Base-by-base conservation (phyloP, 2,888 invertebrate species). In the Brachycybe producta region DNA sequence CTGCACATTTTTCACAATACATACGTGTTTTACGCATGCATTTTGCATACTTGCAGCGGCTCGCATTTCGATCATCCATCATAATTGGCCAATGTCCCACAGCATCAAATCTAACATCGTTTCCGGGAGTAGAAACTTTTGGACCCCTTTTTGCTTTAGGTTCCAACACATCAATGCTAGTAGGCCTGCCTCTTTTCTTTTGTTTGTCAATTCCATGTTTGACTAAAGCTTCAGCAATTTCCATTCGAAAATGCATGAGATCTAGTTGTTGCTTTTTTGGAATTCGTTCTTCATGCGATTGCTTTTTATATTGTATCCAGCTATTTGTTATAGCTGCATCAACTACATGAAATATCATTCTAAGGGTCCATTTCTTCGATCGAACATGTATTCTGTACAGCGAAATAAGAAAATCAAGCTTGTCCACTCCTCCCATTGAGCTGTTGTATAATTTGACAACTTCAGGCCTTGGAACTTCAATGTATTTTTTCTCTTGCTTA, bases 351-450 rank as follows among this genome's bases (percentile, higher is more conserved):
- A 48, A 42, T 27, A 57, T 47, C 30, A 53, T 41, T 45, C 48
- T 39, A 30, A 56, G 41, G 32, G 52, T 56, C 57, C 54, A 56
- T 49, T 57, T 57, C 50, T 35, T 51, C 8, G 55, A 55, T 47
- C 49, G 44, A 34, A 56, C 56, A 28, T 32, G 51, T 35, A 54
- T 58, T 48, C 53, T 51, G 41, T 58, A 58, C 30, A 56, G 19
- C 13, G 46, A 28, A n/a, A 55, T 53, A n/a, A 56, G 23, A 19
- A 49, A 48, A 43, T 59, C 58, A 13, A 53, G 38, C 41, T 54
- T 55, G 46, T 62, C 58, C 11, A 62, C 59, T 34, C 61, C 61
- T n/a, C 60, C 60, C 60, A 60, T 61, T 38, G 54, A 45, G 51
- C 54, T 52, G 54, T 62, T 63, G 44, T 61, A 61, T 13, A 52